Base-by-base conservation (phyloP, 2,113 vertebrate genomes). In the Holacanthus passer region DNA sequence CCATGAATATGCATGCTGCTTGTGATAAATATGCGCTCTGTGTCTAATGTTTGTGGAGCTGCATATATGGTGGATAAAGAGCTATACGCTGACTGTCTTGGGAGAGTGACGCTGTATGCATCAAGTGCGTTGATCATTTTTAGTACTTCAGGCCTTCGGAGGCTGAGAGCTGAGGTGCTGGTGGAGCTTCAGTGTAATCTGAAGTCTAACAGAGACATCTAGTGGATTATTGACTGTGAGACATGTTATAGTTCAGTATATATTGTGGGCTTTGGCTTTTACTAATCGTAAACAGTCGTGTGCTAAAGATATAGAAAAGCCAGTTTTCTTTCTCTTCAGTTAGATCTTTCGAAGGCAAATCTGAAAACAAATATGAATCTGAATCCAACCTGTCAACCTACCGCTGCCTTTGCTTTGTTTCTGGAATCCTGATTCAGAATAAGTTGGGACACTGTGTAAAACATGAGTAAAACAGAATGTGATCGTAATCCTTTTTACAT, bases 1-100 rank as follows among this genome's bases (percentile, higher is more conserved):
- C 59, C 83, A 93, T 94, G 90, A 94, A 94, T 94, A 94, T 93
- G 89, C 91, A 94, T 91, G 89, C 63, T 69, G 52, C 83, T 67
- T 32, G 85, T 79, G 83, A 88, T 92, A 84, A 85, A 92, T 87
- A 90, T 83, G 86, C 86, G 29, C 59, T 72, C 41, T 74, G 80
- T 82, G 86, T 87, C 43, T 88, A 87, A 90, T 89, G 89, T 91
- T 80, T 81, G 91, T 83, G 84, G 79, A 90, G 90, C 77, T 82
- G 88, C 88, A 73, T 91, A 88, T 87, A 87, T 31, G 76, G 65
- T 22, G 56, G 77, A 92, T 89, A 81, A 91, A 85, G 85, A 83
- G 87, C 84, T 84, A 84, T 85, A 84, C 47, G 31, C 72, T 53
- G 79, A 87, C 63, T 77, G 35, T 87, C 81, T 80, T n/a, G 68